Conservation (phyloP, 1,140 invertebrate genomes). For the Pteromalus puparum region DNA sequence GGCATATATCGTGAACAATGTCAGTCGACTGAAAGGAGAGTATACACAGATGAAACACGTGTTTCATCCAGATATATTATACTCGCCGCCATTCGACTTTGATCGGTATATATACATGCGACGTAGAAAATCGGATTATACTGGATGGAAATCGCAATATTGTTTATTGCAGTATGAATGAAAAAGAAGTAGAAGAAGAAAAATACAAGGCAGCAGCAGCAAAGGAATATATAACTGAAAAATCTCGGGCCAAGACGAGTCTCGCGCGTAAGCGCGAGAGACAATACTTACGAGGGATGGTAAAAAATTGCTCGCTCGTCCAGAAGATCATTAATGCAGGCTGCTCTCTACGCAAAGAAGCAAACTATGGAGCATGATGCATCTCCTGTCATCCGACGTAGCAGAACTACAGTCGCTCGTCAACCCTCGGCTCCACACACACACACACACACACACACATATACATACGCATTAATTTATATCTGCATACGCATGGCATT, state of each 20-base stretch:
- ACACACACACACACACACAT: background rate
- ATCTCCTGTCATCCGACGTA: conserved; percentile 59
- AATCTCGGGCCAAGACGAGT: background rate
- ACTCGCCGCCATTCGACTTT: too few relatives aligned
- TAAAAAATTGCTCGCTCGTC: conserved; percentile 29
- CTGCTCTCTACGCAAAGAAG: conserved; percentile 28
- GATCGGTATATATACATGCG: too few relatives aligned
- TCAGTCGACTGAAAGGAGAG: conserved; percentile 15
- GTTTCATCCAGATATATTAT: background rate
- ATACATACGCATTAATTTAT: conserved; percentile 74
- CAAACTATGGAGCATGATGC: conserved; percentile 54
- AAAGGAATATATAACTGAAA: background rate
- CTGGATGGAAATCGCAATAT: too few relatives aligned
- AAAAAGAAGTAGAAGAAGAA: background rate
- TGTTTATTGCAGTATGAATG: conserved; percentile 19
- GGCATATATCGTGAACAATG: conserved; percentile 1
- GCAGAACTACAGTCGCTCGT: conserved; percentile 55
- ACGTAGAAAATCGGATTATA: background rate
- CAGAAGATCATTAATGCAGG: conserved; percentile 44
- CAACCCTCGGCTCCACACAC: conserved; percentile 60
- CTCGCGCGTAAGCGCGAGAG: background rate
- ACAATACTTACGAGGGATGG: background rate
- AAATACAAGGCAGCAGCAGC: background rate
- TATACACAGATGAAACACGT: background rate
- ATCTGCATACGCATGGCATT: conserved; percentile 71